A percentile compares a stretch with the other conserved stretches of the same genome.
phyloP scores from a whole-genome alignment of 1,140 invertebrate species.

The Ridgeia piscesae region DNA sequence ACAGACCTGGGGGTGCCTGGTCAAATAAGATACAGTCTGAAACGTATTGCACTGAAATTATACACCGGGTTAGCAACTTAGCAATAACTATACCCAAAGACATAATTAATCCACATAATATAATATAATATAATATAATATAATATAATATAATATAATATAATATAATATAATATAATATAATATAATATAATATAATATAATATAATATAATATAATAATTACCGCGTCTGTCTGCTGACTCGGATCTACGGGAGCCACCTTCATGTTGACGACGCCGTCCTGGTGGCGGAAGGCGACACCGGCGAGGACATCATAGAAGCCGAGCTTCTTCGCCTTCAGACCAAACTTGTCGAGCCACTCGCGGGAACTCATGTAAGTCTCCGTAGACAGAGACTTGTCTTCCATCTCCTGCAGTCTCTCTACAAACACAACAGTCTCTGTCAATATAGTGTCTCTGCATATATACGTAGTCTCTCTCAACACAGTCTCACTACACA shows the following conservation, averaged over 20 bases:
- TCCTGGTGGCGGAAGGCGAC: slow-evolving; percentile 57
- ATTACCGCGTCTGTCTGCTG: slow-evolving; percentile 52
- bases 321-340: slow-evolving; percentile 44
- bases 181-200: too few species aligned
- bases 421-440: neutral
- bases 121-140: slow-evolving; percentile 20
- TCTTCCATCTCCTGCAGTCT: neutral
- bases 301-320: slow-evolving; percentile 52
- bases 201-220: slow-evolving; percentile 10
- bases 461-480: too few species aligned
- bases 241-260: slow-evolving; percentile 35
- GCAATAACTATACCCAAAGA: neutral
- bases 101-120: neutral
- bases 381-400: slow-evolving; percentile 36
- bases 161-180: too few species aligned
- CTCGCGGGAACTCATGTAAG: slow-evolving; percentile 54
- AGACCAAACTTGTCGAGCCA: slow-evolving; percentile 55
- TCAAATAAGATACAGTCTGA: too few species aligned
- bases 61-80: neutral
- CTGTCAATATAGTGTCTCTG: neutral
- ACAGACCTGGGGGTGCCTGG: too few species aligned
- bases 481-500: too few species aligned
- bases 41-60: neutral
- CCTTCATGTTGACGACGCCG: slow-evolving; percentile 50
- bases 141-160: too few species aligned